phyloP scores from a whole-genome alignment of 2,888 invertebrate genomes.

The Amiota minor region DNA sequence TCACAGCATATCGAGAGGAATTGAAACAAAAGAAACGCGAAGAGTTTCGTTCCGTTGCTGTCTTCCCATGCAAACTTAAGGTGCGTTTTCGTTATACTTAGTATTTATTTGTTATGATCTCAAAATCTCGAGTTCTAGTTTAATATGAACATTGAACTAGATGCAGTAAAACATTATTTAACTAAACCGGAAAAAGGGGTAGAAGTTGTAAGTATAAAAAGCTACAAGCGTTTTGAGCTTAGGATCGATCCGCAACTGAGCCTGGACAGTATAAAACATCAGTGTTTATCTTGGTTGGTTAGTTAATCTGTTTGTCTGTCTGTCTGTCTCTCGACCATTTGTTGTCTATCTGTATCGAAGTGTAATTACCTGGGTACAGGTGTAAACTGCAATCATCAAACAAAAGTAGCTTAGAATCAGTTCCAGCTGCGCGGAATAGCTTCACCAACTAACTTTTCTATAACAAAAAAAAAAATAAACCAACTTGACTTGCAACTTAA shows the following conservation, averaged over 20 bases:
- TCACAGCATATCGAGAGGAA: conserved; percentile 93
- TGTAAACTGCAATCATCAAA: conserved; percentile 67
- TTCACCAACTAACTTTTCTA: not conserved
- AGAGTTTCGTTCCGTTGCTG: conserved; percentile 96
- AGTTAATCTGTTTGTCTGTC: too few species aligned
- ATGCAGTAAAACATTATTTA: too few species aligned
- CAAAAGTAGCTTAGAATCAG: not conserved
- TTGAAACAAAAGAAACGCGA: conserved; percentile 92
- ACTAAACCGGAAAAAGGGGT: too few species aligned
- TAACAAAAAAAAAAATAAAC: not conserved
- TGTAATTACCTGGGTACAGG: conserved; percentile 67
- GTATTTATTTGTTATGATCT: not conserved
- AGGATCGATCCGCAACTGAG: too few species aligned
- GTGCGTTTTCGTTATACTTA: conserved; percentile 71
- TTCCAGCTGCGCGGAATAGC: conserved; percentile 53
- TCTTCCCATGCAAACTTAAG: conserved; percentile 98
- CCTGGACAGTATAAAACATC: too few species aligned
- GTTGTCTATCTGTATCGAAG: conserved; percentile 4
- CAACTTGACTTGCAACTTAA: conserved; percentile 5
- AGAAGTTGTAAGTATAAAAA: too few species aligned
- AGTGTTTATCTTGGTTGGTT: too few species aligned
- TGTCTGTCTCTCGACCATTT: too few species aligned
- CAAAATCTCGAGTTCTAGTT: too few species aligned
- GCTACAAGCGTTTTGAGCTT: too few species aligned
- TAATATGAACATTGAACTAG: too few species aligned